phyloP scores from a whole-genome alignment of 2,797 vertebrate species.

The Odontamblyopus rebecca region DNA sequence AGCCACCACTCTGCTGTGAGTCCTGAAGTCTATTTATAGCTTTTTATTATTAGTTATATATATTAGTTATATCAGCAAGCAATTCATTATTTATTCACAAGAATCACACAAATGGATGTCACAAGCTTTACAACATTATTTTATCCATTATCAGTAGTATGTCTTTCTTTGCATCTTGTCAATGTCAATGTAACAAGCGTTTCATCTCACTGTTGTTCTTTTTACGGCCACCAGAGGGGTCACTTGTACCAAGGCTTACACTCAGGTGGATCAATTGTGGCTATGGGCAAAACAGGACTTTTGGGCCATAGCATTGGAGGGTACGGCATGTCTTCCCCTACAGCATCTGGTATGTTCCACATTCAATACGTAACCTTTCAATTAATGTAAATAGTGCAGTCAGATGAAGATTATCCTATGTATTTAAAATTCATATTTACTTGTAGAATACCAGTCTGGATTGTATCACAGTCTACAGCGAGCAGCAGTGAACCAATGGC shows the following conservation, averaged over 20 bases:
- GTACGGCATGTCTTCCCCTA: conserved; percentile 76
- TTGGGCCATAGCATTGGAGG: conserved; percentile 73
- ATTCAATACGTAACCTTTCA: background rate
- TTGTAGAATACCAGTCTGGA: conserved; percentile 76
- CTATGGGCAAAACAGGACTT: conserved; percentile 76
- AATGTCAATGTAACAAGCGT: background rate
- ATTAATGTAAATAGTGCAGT: background rate
- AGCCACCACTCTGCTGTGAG: conserved; percentile 77
- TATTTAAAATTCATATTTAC: conserved; percentile 15
- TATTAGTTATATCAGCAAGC: no score
- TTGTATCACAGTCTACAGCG: conserved; percentile 82
- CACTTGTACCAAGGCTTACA: conserved; percentile 83
- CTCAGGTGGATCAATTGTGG: conserved; percentile 73
- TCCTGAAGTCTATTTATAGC: conserved; percentile 1
- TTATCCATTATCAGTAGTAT: background rate
- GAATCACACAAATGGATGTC: background rate
- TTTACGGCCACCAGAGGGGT: conserved; percentile 72
- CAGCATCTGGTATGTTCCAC: conserved; percentile 74
- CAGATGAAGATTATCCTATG: background rate
- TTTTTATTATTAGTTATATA: no score
- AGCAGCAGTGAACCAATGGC: conserved; percentile 79
- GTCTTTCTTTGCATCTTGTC: background rate
- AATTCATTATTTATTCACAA: no score
- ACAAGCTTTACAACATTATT: background rate
- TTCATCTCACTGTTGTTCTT: conserved; percentile 7